Evolutionary conservation across 1,140 invertebrate species (phyloP), one percentile per base, ranked within the genome.

Genomic region (Akabosia matsudoensis): DNA sequence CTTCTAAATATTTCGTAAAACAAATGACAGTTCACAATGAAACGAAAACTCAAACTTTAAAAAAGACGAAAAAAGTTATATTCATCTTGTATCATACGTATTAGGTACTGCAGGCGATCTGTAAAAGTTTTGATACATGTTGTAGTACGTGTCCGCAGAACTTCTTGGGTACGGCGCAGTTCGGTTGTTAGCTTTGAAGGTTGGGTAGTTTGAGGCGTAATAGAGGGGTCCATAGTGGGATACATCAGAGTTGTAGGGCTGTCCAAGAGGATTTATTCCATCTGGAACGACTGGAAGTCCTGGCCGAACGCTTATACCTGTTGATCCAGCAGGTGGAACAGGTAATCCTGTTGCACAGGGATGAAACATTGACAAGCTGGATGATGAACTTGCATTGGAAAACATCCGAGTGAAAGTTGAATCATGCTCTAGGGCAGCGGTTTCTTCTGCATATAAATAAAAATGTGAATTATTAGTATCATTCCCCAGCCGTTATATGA

Each of bases 171-270:
- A 78, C 10, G 78, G 78, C 4, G 52, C 64, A 18, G 52, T 52
- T 34, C 76, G 61, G 24, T 70, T 71, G 37, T 52, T 74, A 26
- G 33, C 26, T 51, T 76, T 78, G 31, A 81, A 72, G 16, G 76
- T 74, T 2, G 76, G 72, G 16, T 82, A 79, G 76, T 83, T 83
- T 52, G 80, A 81, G 4, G 61, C 61, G 81, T 87, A 86, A 82
- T 87, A 88, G 33, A 87, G 85, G 1, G 87, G 86, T 2, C 87
- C 86, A 76, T 87, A 88, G 45, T 85, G 85, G 56, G 87, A 86
- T 74, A 86, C 83, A 74, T 88, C 87, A 10, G 82, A 79, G 16
- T 81, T 82, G 79, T 87, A 88, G 0, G 86, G 85, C 61, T 87
- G 86, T 0, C 83, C 82, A 26, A 86, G 83, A 70, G 82, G 67